Evolutionary conservation across 2,888 invertebrate genomes (phyloP).

Genomic region (Drepanosiphum platanoidis): DNA sequence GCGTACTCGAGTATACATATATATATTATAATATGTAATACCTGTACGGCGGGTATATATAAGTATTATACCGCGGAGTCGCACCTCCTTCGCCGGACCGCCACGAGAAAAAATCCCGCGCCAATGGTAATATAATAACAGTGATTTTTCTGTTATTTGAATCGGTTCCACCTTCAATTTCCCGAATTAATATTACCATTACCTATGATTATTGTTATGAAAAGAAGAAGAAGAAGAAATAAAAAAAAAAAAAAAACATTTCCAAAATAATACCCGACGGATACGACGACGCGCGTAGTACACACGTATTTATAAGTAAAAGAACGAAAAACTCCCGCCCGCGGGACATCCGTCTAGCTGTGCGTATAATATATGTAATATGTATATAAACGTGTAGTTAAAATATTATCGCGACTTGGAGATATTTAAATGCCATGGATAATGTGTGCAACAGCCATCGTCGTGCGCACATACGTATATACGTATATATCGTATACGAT

Average conservation of each 20-base stretch:
- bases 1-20: not conserved
- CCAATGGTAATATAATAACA: slow-evolving; percentile 59
- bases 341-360: slow-evolving; percentile 46
- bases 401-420: slow-evolving; percentile 62
- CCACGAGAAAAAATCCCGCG: slow-evolving; percentile 10
- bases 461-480: too few species aligned
- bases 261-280: slow-evolving; percentile 28
- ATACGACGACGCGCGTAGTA: too few species aligned
- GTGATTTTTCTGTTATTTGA: slow-evolving; percentile 60
- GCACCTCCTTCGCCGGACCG: slow-evolving; percentile 31
- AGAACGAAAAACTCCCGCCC: slow-evolving; percentile 24
- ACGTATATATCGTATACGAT: too few species aligned
- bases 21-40: not conserved
- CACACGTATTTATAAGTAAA: slow-evolving; percentile 41
- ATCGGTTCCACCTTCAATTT: slow-evolving; percentile 62
- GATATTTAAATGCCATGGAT: slow-evolving; percentile 59
- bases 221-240: too few species aligned
- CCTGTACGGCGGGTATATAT: not conserved
- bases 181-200: slow-evolving; percentile 38
- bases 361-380: not conserved
- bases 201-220: slow-evolving; percentile 51
- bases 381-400: slow-evolving; percentile 42
- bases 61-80: slow-evolving; percentile 1
- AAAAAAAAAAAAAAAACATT: slow-evolving; percentile 33
- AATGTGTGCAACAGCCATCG: slow-evolving; percentile 1